Evolutionary conservation across 2,113 vertebrate species (phyloP).

Genomic region (Perccottus glenii): DNA sequence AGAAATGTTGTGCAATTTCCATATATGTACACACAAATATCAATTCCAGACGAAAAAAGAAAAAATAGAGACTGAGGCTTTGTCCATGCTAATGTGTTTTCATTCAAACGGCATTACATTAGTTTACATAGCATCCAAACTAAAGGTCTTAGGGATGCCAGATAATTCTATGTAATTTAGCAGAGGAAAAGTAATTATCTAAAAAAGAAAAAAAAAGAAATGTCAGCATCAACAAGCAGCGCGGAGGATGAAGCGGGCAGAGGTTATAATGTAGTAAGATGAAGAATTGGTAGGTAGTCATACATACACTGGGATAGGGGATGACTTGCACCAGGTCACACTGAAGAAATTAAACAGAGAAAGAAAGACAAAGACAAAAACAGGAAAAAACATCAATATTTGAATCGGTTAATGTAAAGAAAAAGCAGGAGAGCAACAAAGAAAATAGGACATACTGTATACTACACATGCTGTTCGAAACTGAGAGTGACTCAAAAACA

Average conservation of each 20-base stretch:
- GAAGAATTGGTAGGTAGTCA: constrained; percentile 63
- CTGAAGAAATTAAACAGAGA: constrained; percentile 77
- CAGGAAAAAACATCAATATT: constrained; percentile 43
- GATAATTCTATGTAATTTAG: too few relatives aligned
- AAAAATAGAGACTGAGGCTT: neutral
- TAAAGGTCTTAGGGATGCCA: too few relatives aligned
- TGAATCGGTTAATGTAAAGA: constrained; percentile 58
- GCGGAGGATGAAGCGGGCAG: constrained; percentile 46
- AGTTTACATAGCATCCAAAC: too few relatives aligned
- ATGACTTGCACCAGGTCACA: constrained; percentile 94
- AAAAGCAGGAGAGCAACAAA: constrained; percentile 41
- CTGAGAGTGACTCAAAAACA: constrained; percentile 56
- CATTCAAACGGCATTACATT: too few relatives aligned
- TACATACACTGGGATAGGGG: constrained; percentile 95
- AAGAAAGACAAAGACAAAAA: constrained; percentile 63
- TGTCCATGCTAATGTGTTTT: too few relatives aligned
- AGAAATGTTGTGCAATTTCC: constrained; percentile 35
- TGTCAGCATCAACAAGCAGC: constrained; percentile 53
- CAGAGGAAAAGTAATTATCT: constrained; percentile 9
- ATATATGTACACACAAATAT: constrained; percentile 32
- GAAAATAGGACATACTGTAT: constrained; percentile 32
- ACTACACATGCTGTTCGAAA: constrained; percentile 41
- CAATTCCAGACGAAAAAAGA: neutral
- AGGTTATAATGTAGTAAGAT: constrained; percentile 25
- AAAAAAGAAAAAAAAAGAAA: constrained; percentile 32